phyloP scores from a whole-genome alignment of 2,113 vertebrate genomes.

The Callochromis pleurospilus region DNA sequence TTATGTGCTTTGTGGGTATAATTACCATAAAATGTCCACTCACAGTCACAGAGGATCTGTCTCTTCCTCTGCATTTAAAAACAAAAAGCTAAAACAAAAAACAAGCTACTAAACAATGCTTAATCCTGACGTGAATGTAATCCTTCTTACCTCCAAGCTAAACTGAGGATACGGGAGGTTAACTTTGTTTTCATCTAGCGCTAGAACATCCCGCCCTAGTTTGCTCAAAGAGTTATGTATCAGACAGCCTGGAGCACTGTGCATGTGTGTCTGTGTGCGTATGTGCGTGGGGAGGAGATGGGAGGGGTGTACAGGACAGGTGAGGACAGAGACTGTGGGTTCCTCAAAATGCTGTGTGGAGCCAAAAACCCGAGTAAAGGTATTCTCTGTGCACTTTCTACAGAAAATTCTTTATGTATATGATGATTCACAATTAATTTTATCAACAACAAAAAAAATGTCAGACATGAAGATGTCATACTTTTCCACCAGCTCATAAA shows the following conservation, averaged over 20 bases:
- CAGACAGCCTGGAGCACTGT: background rate
- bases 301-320: constrained; percentile 6
- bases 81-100: background rate
- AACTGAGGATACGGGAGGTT: constrained; percentile 68
- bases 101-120: constrained; percentile 74
- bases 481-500: background rate
- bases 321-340: constrained; percentile 5
- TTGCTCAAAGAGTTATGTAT: constrained; percentile 65
- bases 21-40: background rate
- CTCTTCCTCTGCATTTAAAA: constrained; percentile 58
- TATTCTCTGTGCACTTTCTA: background rate
- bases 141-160: constrained; percentile 76
- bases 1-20: background rate
- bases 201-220: constrained; percentile 80
- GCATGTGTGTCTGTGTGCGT: background rate
- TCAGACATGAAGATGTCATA: background rate
- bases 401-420: background rate
- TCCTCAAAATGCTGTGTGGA: background rate
- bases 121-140: constrained; percentile 75
- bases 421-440: background rate
- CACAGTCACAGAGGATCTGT: background rate
- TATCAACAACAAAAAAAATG: background rate
- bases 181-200: constrained; percentile 73
- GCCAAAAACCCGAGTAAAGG: background rate
- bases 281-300: background rate